Evolutionary conservation across 2,888 invertebrate genomes (phyloP), one percentile per base, ranked within the genome.

Genomic region (Tillus elongatus): DNA sequence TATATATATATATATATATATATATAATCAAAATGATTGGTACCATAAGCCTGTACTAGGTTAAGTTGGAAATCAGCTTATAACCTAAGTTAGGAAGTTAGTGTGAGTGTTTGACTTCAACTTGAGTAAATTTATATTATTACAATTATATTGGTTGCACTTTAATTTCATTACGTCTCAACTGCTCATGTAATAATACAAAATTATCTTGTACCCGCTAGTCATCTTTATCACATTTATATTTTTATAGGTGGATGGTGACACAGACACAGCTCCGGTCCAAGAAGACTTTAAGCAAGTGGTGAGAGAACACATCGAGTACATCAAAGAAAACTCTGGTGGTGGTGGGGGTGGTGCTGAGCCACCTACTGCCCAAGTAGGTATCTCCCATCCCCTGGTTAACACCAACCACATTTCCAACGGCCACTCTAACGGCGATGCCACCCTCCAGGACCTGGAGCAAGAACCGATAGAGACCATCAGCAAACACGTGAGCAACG

Each of bases 211-310:
- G n/a, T n/a, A n/a, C n/a, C n/a, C n/a, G n/a, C n/a, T n/a, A n/a
- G n/a, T n/a, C n/a, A n/a, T n/a, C n/a, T n/a, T n/a, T 19, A 19
- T n/a, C 24, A 19, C 6, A 19, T 6, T 19, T 19, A 8, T 19
- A 19, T 19, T 19, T 34, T 49, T 48, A 28, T 37, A 86, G 87
- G 82, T 89, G 40, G 89, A 89, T 54, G 89, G 89, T 0, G 89
- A 89, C 53, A 87, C 89, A 0, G 88, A 89, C 52, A 76, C 81
- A 4, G 66, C 74, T 0, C 78, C 80, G 4, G 88, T 89, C 0
- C 83, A 85, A 54, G 71, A 76, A 14, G 86, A 87, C 57, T 88
- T 88, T 63, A 75, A 77, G 35, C 71, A 75, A 14, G 75, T 81
- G 0, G 70, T 87, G 14, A 67, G 75, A 11, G 77, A 79, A 44